Evolutionary conservation across 2,113 vertebrate genomes (phyloP).

Genomic region (Nothocercus julius): DNA sequence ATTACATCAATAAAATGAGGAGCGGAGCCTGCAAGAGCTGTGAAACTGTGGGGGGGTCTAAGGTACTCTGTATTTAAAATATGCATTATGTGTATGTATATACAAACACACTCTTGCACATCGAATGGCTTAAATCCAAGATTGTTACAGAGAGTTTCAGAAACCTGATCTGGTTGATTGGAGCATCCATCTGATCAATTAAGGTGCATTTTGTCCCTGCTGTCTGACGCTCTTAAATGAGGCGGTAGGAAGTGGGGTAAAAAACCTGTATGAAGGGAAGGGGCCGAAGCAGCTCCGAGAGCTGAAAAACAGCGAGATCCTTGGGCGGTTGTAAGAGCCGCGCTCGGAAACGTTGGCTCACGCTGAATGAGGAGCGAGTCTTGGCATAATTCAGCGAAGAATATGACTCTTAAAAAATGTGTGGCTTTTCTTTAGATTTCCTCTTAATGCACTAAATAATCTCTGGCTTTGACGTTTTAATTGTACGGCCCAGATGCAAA

Average conservation of each 20-base stretch:
- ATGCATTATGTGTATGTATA: too few relatives aligned
- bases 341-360: neutral
- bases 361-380: neutral
- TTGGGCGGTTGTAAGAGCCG: neutral
- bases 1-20: neutral
- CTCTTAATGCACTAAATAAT: slow-evolving; percentile 47
- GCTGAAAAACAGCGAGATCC: neutral
- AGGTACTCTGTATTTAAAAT: too few relatives aligned
- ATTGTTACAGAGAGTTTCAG: neutral
- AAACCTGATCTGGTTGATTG: neutral
- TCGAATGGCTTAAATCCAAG: neutral
- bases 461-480: slow-evolving; percentile 62
- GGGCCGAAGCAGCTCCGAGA: neutral
- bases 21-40: too few relatives aligned
- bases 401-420: neutral
- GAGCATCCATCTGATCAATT: rapidly evolving
- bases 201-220: rapidly evolving
- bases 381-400: neutral
- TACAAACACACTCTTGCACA: too few relatives aligned
- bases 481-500: slow-evolving; percentile 58
- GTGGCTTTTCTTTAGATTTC: slow-evolving; percentile 53
- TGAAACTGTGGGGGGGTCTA: too few relatives aligned
- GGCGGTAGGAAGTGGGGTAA: neutral
- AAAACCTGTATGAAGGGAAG: neutral
- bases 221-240: neutral